A percentile compares a stretch with the other conserved stretches of the same genome.
phyloP scores from a whole-genome alignment of 2,797 vertebrate species.

The Mormyrus proboscirostris region DNA sequence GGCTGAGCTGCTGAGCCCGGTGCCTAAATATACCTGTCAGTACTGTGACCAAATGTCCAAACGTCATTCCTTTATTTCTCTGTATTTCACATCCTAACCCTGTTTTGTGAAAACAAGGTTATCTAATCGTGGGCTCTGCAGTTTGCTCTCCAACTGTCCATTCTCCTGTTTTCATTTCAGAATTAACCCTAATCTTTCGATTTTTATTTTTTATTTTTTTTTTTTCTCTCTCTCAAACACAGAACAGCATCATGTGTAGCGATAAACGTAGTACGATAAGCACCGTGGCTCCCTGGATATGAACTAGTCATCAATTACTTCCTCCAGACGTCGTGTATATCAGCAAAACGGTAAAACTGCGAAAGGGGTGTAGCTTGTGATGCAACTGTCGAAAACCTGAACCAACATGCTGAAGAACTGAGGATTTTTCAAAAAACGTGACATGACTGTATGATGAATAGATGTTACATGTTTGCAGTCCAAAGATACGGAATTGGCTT shows the following conservation, averaged over 20 bases:
- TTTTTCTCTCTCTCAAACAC: constrained; percentile 45
- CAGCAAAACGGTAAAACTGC: constrained; percentile 59
- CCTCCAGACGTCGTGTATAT: constrained; percentile 48
- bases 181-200: not conserved
- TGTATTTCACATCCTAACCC: not conserved
- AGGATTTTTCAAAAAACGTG: not conserved
- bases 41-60: not conserved
- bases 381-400: not conserved
- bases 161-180: not conserved
- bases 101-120: not conserved
- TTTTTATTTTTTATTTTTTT: too few species aligned
- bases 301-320: constrained; percentile 53
- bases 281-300: constrained; percentile 64
- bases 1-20: not conserved
- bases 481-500: not conserved
- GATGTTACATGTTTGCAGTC: not conserved
- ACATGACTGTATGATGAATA: not conserved
- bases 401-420: not conserved
- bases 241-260: constrained; percentile 58
- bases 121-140: not conserved
- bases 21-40: not conserved
- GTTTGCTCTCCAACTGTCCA: not conserved
- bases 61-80: not conserved
- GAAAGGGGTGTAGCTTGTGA: not conserved
- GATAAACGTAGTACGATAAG: constrained; percentile 71